A percentile compares a stretch with the other conserved stretches of the same genome.
phyloP scores from a whole-genome alignment of 2,888 invertebrate species.

The Coecobrya sp. region DNA sequence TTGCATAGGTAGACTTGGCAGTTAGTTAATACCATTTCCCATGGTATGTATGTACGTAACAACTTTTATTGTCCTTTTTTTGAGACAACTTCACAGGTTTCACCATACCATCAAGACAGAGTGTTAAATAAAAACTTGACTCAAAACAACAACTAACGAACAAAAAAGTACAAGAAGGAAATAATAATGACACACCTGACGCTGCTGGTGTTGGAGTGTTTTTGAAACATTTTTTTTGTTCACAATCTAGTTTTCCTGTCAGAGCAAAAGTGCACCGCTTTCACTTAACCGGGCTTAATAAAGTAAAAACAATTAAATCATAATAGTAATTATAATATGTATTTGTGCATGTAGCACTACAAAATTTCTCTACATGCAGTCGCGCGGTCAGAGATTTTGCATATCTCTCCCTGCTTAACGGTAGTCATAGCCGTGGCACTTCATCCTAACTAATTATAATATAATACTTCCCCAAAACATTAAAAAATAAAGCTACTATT shows the following conservation, averaged over 20 bases:
- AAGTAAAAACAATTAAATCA: conserved; percentile 12
- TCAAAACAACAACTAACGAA: conserved; percentile 58
- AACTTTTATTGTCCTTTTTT: conserved; percentile 74
- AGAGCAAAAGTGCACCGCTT: conserved; percentile 24
- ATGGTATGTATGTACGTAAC: conserved; percentile 43
- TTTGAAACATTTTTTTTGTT: background rate
- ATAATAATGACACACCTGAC: conserved; percentile 69
- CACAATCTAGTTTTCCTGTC: background rate
- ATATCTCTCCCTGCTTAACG: background rate
- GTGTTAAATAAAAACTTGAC: conserved; percentile 56
- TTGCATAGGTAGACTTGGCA: background rate
- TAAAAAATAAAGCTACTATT: background rate
- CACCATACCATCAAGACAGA: conserved; percentile 21
- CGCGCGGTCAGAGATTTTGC: background rate
- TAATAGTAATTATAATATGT: background rate
- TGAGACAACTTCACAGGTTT: conserved; percentile 58
- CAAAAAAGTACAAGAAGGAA: conserved; percentile 25
- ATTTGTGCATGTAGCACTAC: background rate
- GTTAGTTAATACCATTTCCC: conserved; percentile 56
- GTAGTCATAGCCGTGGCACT: background rate
- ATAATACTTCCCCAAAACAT: background rate
- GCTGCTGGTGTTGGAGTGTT: conserved; percentile 25
- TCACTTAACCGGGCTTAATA: background rate
- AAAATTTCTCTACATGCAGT: conserved; percentile 5
- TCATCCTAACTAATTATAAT: background rate